A percentile compares a stretch with the other conserved stretches of the same genome.
Conservation (phyloP, 2,797 vertebrate species). For the Chelon labrosus region DNA sequence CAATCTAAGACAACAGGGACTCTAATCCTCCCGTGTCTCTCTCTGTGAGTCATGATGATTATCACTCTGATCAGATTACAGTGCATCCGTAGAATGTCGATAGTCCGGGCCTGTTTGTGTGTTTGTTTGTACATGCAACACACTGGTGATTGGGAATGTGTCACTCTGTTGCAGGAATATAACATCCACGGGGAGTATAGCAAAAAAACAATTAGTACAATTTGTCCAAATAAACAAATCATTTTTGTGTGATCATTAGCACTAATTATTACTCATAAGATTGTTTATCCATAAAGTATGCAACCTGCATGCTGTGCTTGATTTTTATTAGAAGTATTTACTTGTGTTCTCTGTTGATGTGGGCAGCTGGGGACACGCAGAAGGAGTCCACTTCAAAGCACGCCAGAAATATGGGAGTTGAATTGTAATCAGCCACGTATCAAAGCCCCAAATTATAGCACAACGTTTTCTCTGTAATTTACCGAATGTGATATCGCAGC, state of each 20-base stretch:
- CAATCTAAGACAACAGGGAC: conserved; percentile 47
- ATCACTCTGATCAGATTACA: conserved; percentile 65
- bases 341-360: conserved; percentile 31
- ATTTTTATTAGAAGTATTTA: conserved; percentile 31
- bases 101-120: conserved; percentile 14
- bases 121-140: conserved; percentile 18
- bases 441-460: conserved; percentile 25
- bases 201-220: background rate
- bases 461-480: conserved; percentile 16
- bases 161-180: background rate
- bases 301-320: conserved; percentile 21
- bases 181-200: too few species aligned
- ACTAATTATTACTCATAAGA: background rate
- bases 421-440: conserved; percentile 23
- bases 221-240: background rate
- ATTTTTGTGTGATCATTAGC: background rate
- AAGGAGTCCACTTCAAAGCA: conserved; percentile 34
- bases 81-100: conserved; percentile 53
- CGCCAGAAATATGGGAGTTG: background rate
- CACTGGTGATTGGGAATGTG: conserved; percentile 1
- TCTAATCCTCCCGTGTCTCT: conserved; percentile 48
- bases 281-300: conserved; percentile 4
- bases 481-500: conserved; percentile 2
- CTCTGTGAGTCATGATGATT: conserved; percentile 57
- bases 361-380: conserved; percentile 11